Base-by-base conservation (phyloP, 2,797 vertebrate species). In the Ataeniobius toweri region DNA sequence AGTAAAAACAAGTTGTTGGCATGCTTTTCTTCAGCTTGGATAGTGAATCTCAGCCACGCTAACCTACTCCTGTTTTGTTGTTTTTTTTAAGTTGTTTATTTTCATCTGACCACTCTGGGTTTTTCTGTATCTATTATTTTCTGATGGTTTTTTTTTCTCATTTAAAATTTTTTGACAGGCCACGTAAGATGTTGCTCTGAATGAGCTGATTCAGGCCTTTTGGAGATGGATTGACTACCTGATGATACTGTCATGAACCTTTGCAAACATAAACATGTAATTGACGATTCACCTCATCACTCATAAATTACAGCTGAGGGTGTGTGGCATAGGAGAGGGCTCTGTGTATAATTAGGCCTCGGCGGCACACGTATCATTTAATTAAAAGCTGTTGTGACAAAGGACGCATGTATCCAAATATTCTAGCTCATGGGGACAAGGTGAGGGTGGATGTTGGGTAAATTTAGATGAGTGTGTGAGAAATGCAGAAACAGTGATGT, bases 221-320 rank as follows among this genome's bases (percentile, higher is more conserved):
- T 69, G 58, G 87, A 91, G 91, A 94, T 92, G 84, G 89, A 93
- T 93, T 81, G 90, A 89, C 86, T 90, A 75, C 73, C 80, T 83
- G 88, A 84, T 92, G 88, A 91, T 92, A 92, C 94, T 91, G 88
- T 88, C 85, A 89, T 88, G 86, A 89, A 89, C 90, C 91, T 81
- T 80, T 82, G 83, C 89, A 90, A 88, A 90, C 86, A 89, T 87
- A 59, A 89, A 91, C 88, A 87, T 87, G 83, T 93, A 93, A 94
- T 91, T 92, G 92, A 89, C 77, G 75, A 91, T 89, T 80, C 86
- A 89, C 84, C 87, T 89, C 78, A 28, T 83, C 61, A 84, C 89
- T 93, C 88, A 94, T 94, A 87, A 91, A 94, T 95, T 91, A 93
- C 80, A 86, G 50, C 53, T 88, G 87, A 92, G 90, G 89, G 83